Conservation (phyloP, 2,113 vertebrate genomes). For the Hippocampus barbouri region DNA sequence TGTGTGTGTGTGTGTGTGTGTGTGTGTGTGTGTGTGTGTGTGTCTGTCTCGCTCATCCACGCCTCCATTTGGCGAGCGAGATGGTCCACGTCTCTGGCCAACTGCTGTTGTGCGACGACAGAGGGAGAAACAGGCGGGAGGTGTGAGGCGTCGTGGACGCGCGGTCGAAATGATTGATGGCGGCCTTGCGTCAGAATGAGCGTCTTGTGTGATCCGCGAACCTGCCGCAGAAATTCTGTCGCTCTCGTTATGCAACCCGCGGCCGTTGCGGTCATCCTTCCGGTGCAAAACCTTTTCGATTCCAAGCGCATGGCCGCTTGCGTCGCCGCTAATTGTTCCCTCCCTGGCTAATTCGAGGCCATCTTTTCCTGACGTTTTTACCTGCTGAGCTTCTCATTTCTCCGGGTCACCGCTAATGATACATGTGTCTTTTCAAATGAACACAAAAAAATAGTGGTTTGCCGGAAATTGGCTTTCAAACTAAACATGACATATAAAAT, state of each 20-base stretch:
- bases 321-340: constrained; percentile 66
- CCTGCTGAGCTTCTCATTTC: constrained; percentile 35
- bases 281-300: constrained; percentile 54
- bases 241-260: constrained; percentile 61
- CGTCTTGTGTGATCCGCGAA: constrained; percentile 19
- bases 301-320: constrained; percentile 66
- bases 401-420: neutral
- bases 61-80: constrained; percentile 65
- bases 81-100: constrained; percentile 56
- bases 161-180: neutral
- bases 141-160: neutral
- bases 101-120: constrained; percentile 54
- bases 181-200: neutral
- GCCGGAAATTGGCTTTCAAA: too few species aligned
- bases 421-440: too few species aligned
- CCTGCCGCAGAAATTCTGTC: constrained; percentile 44
- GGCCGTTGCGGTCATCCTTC: constrained; percentile 63
- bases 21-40: constrained; percentile 34
- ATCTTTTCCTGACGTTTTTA: constrained; percentile 51
- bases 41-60: constrained; percentile 17
- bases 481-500: too few species aligned
- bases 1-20: constrained; percentile 31
- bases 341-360: constrained; percentile 49
- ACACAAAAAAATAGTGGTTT: too few species aligned
- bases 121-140: constrained; percentile 15